These are phyloP conservation scores for Ophioninae sp. DNA, from an alignment of 2,888 invertebrate species.

Conservation along the genomic window DNA sequence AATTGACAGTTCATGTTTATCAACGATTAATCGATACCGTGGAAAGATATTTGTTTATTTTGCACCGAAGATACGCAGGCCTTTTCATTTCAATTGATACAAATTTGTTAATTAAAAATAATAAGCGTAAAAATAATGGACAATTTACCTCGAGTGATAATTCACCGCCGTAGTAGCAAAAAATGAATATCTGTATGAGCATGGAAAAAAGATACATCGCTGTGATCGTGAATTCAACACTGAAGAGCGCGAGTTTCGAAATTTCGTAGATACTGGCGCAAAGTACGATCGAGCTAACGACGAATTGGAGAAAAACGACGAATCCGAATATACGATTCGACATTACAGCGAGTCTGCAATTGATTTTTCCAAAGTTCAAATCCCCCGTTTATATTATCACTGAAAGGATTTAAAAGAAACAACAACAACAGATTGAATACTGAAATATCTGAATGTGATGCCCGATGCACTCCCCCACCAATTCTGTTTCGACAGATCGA, in stretches of 20 bases:
- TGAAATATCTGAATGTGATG: constrained; percentile 60
- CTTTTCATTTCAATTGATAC: not conserved
- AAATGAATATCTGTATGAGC: constrained; percentile 66
- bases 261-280: constrained; percentile 67
- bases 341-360: constrained; percentile 55
- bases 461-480: constrained; percentile 50
- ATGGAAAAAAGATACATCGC: constrained; percentile 63
- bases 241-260: constrained; percentile 62
- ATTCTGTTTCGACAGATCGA: constrained; percentile 32
- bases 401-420: too few species aligned
- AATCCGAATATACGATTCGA: constrained; percentile 63
- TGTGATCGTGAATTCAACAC: constrained; percentile 55
- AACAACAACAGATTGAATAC: constrained; percentile 15
- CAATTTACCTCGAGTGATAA: constrained; percentile 31
- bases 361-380: not conserved
- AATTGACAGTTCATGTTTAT: not conserved
- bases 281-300: constrained; percentile 65
- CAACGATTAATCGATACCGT: not conserved
- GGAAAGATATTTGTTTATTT: not conserved
- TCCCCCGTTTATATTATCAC: too few species aligned
- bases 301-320: constrained; percentile 63
- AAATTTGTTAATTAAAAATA: constrained; percentile 43
- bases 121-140: not conserved
- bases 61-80: not conserved
- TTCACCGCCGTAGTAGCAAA: constrained; percentile 61